Percentiles rank a stretch among this genome's conserved stretches.
Evolutionary conservation across 2,888 invertebrate species (phyloP).

Genomic region (Nephrotoma guestfalica): DNA sequence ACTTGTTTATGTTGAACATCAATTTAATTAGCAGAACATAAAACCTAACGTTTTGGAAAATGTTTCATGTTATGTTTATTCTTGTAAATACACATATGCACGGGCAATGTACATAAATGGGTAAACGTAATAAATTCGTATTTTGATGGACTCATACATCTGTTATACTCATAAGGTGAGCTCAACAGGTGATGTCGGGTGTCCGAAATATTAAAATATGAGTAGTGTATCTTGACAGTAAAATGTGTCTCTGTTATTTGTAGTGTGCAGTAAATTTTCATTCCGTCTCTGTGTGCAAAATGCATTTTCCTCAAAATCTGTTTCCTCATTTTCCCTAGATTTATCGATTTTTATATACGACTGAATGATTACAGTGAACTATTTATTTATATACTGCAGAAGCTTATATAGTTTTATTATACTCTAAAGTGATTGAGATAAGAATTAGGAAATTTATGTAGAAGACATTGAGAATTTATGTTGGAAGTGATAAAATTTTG

Average conservation of each 20-base stretch:
- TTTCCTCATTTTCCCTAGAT: neutral
- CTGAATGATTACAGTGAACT: neutral
- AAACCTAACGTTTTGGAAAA: no score
- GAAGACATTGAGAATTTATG: neutral
- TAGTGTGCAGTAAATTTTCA: neutral
- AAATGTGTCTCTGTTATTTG: neutral
- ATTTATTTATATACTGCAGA: no score
- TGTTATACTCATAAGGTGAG: neutral
- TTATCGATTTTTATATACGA: neutral
- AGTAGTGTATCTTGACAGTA: neutral
- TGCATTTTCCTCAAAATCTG: neutral
- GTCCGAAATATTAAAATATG: neutral
- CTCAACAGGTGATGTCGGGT: neutral
- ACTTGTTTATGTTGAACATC: no score
- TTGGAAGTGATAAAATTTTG: neutral
- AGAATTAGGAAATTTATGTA: neutral
- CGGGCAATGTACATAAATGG: no score
- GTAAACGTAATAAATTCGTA: neutral
- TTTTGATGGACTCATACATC: neutral
- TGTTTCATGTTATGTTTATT: no score
- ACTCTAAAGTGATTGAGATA: neutral
- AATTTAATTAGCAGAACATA: no score
- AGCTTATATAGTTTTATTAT: no score
- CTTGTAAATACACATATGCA: no score
- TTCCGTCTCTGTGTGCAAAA: neutral